phyloP scores from a whole-genome alignment of 2,113 vertebrate genomes.

The Rousettus leschenaultii region DNA sequence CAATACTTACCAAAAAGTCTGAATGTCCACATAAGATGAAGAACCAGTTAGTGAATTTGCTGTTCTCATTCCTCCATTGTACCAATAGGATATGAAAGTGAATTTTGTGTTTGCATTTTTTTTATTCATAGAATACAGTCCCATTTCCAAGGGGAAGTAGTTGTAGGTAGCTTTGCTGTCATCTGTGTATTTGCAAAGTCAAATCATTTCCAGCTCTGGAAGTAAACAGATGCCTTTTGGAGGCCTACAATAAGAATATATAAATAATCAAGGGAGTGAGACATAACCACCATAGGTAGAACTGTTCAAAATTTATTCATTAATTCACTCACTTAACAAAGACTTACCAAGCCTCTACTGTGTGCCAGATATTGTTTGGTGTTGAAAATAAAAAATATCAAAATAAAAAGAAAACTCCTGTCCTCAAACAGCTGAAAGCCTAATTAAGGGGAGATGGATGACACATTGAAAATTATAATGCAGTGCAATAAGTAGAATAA shows the following conservation, averaged over 20 bases:
- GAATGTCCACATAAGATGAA: not conserved
- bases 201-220: not conserved
- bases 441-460: not conserved
- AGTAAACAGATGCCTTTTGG: not conserved
- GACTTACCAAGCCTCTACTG: not conserved
- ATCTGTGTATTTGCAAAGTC: not conserved
- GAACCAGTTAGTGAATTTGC: not conserved
- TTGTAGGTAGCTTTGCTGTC: not conserved
- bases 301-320: not conserved
- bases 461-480: not conserved
- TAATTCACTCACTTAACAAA: not conserved
- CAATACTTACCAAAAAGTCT: not conserved
- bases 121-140: not conserved
- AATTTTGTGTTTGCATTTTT: not conserved
- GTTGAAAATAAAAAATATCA: not conserved
- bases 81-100: not conserved
- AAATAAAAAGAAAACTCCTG: slow-evolving; percentile 3
- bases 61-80: not conserved
- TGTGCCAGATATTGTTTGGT: not conserved
- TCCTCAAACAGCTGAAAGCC: not conserved
- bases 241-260: not conserved
- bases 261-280: not conserved
- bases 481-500: not conserved
- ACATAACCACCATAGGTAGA: not conserved
- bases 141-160: not conserved